Base-by-base conservation (phyloP, 2,113 vertebrate genomes). In the Nasalis larvatus region DNA sequence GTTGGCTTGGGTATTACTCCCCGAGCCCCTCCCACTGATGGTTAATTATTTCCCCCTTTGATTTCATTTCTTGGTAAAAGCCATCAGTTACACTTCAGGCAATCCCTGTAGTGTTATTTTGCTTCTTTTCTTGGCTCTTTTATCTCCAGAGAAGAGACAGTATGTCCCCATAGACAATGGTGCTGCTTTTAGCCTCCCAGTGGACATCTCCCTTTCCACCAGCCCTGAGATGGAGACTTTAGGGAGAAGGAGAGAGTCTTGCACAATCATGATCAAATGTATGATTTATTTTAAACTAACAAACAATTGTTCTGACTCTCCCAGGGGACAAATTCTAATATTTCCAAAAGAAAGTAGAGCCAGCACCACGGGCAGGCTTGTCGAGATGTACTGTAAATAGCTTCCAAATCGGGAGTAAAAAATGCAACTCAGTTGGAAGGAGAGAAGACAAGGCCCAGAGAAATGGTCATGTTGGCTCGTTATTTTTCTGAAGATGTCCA, bases 251-350 rank as follows among this genome's bases (percentile, higher is more conserved):
- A 93, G 21, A 83, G 76, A 95, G n/a, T 77, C 91, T 95, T 96
- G 54, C 54, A 82, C 73, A 96, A 97, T 78, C n/a, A 54, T 40
- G 27, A 90, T 96, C 94, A 97, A 98, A 95, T 82, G 58, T 66
- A 84, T 93, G 77, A 92, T 94, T 93, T 94, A 91, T 93, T 96
- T 96, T 96, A 93, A 97, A 80, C 92, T 94, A 94, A 96, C 37
- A 92, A 97, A 95, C 81, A 91, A 86, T 84, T 49, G 66, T 80
- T 95, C 92, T 86, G 54, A 87, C 85, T 96, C 91, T 54, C 81
- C 35, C 3, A 54, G 68, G 93, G 87, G 42, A 95, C 52, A 80
- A 82, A 88, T 81, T 52, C 91, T 74, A 91, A 56, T 89, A 80
- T 86, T 95, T 96, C 81, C 86, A 95, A 86, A 93, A 40, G 42